These are phyloP conservation scores for Nasonia vitripennis DNA, from an alignment of 1,140 invertebrate genomes.

Conservation along the genomic window DNA sequence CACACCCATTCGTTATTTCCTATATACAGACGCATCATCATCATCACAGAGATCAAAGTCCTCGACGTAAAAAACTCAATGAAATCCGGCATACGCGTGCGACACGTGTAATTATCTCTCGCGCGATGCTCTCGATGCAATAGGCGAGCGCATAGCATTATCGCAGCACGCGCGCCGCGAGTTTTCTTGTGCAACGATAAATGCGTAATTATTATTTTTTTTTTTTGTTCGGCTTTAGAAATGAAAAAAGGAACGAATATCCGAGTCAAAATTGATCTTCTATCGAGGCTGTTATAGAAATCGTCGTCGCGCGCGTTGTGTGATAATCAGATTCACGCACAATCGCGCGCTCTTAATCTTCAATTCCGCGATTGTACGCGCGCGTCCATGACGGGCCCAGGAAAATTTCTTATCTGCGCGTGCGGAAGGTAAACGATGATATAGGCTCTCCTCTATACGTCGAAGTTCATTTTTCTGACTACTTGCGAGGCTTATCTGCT, in stretches of 20 bases:
- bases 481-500: background rate
- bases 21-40: too few relatives aligned
- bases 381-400: background rate
- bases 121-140: background rate
- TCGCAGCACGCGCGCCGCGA: background rate
- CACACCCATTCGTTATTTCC: too few relatives aligned
- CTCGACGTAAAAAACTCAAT: too few relatives aligned
- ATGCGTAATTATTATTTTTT: background rate
- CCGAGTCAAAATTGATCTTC: too few relatives aligned
- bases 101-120: background rate
- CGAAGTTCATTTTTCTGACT: background rate
- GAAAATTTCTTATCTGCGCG: background rate
- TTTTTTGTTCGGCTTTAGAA: background rate
- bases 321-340: background rate
- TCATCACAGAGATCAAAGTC: too few relatives aligned
- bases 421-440: background rate
- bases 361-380: background rate
- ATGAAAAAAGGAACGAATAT: background rate
- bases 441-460: background rate
- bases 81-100: background rate
- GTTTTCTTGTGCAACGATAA: background rate
- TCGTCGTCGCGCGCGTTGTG: too few relatives aligned
- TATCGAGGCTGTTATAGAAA: too few relatives aligned
- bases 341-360: background rate
- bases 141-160: background rate